These are phyloP conservation scores for Dicaeum eximium DNA, from an alignment of 2,113 vertebrate genomes.

Conservation along the genomic window DNA sequence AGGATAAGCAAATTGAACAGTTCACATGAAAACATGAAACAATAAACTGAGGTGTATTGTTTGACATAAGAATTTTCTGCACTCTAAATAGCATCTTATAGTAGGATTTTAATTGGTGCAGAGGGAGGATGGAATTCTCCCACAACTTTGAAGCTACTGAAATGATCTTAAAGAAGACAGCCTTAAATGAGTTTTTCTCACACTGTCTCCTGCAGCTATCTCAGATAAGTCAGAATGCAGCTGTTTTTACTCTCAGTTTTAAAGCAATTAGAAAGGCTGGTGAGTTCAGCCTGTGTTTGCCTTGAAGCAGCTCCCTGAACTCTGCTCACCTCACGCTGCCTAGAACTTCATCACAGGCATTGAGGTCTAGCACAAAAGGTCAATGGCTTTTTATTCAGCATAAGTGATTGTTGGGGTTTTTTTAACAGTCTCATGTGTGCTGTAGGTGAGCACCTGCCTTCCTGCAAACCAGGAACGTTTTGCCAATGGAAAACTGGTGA, in stretches of 20 bases:
- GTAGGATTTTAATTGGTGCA: not conserved
- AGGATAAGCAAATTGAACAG: not conserved
- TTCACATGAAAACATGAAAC: not conserved
- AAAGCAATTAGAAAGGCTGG: not conserved
- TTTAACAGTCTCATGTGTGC: not conserved
- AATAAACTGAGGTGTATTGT: not conserved
- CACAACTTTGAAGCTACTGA: not conserved
- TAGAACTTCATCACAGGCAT: not conserved
- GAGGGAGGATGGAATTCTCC: not conserved
- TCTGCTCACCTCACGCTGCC: not conserved
- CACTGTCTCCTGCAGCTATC: accelerated
- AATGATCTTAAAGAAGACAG: not conserved
- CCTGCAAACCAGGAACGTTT: conserved; percentile 82
- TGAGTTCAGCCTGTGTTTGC: not conserved
- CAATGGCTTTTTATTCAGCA: not conserved
- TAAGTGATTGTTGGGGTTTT: not conserved
- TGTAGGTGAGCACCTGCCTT: conserved; percentile 84
- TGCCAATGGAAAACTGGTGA: conserved; percentile 71
- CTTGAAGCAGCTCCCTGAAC: not conserved
- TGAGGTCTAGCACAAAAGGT: not conserved
- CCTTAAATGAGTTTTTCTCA: not conserved
- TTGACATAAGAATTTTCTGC: not conserved
- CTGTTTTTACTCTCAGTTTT: not conserved
- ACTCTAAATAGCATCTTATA: not conserved
- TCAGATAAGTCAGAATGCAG: not conserved